phyloP scores from a whole-genome alignment of 2,797 vertebrate species.

The Percopsis omiscomaycus region DNA sequence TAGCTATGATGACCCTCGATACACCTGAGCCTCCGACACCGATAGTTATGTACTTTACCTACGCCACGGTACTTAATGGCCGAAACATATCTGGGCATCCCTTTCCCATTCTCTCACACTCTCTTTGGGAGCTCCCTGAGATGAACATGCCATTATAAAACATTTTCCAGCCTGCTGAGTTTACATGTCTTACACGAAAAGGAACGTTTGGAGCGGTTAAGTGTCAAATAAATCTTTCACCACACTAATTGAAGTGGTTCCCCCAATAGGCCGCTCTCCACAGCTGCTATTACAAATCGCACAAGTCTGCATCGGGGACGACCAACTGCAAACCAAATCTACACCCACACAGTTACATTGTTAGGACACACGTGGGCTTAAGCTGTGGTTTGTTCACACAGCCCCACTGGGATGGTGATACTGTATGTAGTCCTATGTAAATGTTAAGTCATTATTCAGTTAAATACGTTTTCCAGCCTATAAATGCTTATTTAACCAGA shows the following conservation, averaged over 20 bases:
- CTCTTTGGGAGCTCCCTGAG: conserved; percentile 36
- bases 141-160: conserved; percentile 65
- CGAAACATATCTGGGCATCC: not conserved
- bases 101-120: conserved; percentile 15
- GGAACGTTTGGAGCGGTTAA: conserved; percentile 55
- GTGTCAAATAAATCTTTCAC: conserved; percentile 70
- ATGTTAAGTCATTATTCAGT: conserved; percentile 61
- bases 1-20: conserved; percentile 23
- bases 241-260: conserved; percentile 60
- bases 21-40: conserved; percentile 35
- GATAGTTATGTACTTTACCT: not conserved
- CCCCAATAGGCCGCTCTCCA: conserved; percentile 55
- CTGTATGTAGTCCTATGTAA: conserved; percentile 51
- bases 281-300: conserved; percentile 61
- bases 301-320: conserved; percentile 40
- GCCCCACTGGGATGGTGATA: conserved; percentile 48
- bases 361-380: conserved; percentile 55
- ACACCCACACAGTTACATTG: conserved; percentile 51
- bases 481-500: not conserved
- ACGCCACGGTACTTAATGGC: not conserved
- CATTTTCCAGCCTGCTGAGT: conserved; percentile 64
- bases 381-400: conserved; percentile 56
- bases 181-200: conserved; percentile 66
- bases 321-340: conserved; percentile 60
- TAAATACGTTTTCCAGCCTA: conserved; percentile 37